These are phyloP conservation scores for Ondatra zibethicus DNA, from an alignment of 2,113 vertebrate genomes.

Conservation along the genomic window DNA sequence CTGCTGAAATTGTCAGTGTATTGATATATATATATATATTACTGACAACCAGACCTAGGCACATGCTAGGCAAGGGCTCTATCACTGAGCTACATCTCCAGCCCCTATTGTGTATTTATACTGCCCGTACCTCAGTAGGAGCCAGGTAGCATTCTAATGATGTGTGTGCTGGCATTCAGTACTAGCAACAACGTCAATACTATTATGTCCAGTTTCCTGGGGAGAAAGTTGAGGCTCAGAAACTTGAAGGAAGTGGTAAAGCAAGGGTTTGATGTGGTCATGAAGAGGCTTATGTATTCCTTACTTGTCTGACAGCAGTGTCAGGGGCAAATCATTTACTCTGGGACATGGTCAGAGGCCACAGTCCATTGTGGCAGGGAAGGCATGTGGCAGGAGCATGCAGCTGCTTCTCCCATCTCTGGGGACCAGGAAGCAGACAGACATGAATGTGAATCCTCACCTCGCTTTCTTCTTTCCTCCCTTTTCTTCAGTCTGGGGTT, in stretches of 20 bases:
- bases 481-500: not conserved
- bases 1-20: not conserved
- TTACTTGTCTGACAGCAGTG: not conserved
- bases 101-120: fast-evolving
- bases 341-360: not conserved
- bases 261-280: not conserved
- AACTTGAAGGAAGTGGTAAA: not conserved
- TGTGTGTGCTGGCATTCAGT: not conserved
- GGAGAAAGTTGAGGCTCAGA: not conserved
- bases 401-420: not conserved
- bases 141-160: not conserved
- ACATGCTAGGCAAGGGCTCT: not conserved
- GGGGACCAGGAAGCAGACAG: not conserved
- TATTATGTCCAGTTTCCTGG: not conserved
- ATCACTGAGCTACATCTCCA: not conserved
- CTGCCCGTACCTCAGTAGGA: not conserved
- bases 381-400: not conserved
- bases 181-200: not conserved
- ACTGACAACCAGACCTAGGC: not conserved
- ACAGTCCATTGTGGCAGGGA: not conserved
- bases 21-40: not conserved
- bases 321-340: not conserved
- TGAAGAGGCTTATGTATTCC: not conserved
- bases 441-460: not conserved
- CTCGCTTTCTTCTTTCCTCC: not conserved